phyloP scores from a whole-genome alignment of 1,140 invertebrate genomes.

The Listronotus oregonensis region DNA sequence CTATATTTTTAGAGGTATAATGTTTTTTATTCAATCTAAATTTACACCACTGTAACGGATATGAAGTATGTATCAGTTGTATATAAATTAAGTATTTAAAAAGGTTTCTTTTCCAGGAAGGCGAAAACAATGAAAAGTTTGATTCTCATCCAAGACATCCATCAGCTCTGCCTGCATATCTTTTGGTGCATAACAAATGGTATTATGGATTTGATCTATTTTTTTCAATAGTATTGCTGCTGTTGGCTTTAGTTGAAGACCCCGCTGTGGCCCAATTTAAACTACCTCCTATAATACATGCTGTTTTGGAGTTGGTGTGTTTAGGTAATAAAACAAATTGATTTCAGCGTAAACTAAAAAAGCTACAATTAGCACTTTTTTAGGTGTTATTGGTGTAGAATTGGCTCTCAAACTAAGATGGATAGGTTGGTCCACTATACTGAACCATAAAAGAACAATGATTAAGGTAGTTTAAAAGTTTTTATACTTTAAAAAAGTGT shows the following conservation, averaged over 20 bases:
- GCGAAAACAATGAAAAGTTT: slow-evolving; percentile 91
- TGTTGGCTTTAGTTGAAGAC: slow-evolving; percentile 81
- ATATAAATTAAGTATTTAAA: too few relatives aligned
- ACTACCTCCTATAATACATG: slow-evolving; percentile 79
- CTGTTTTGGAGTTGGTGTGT: slow-evolving; percentile 81
- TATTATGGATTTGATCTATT: slow-evolving; percentile 84
- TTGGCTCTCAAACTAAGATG: slow-evolving; percentile 81
- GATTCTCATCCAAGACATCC: slow-evolving; percentile 84
- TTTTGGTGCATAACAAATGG: slow-evolving; percentile 86
- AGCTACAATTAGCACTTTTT: not conserved
- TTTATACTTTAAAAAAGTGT: not conserved
- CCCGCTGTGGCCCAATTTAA: slow-evolving; percentile 70
- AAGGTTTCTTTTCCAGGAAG: slow-evolving; percentile 68
- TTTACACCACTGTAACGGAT: too few relatives aligned
- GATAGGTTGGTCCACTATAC: slow-evolving; percentile 83
- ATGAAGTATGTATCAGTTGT: too few relatives aligned
- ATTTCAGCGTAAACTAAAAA: too few relatives aligned
- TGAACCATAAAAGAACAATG: slow-evolving; percentile 75
- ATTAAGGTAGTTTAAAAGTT: slow-evolving; percentile 66
- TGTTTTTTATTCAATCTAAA: not conserved
- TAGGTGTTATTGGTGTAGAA: slow-evolving; percentile 75
- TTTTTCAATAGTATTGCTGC: slow-evolving; percentile 77
- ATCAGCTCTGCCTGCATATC: slow-evolving; percentile 83
- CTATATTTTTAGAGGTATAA: slow-evolving; percentile 77
- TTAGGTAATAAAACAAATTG: slow-evolving; percentile 52